Base-by-base conservation (phyloP, 2,113 vertebrate species). In the Alaudala cheleensis region DNA sequence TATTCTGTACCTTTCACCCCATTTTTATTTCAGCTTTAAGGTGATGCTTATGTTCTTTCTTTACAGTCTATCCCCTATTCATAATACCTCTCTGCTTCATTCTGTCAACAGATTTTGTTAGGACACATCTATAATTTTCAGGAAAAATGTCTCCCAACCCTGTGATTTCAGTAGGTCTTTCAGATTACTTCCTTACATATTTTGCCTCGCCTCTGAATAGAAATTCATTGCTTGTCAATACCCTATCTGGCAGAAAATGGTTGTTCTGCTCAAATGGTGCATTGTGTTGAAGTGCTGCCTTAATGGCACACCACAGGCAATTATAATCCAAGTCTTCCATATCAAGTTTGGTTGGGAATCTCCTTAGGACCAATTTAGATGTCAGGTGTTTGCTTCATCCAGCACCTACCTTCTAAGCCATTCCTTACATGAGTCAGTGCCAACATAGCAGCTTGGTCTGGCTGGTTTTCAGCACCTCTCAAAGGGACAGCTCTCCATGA, bases 21-120 rank as follows among this genome's bases (percentile, higher is more conserved):
- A 54, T 76, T 93, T 94, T 92, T 77, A 90, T 80, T 88, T 92
- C 58, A 82, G 42, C 37, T 85, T 87, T 85, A 89, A 82, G 70
- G 16, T 61, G 50, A 73, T 73, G 54, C 50, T 90, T 92, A 42
- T 65, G 24, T 29, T 93, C 34, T 61, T 69, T 72, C 67, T 58
- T 21, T 81, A 20, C 10, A 58, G 25, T 50, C 45, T 90, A 5
- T 82, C 53, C 10, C 80, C 58, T 58, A 14, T 50, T 96, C 20
- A 40, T 60, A 94, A 84, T 56, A 81, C 12, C 16, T 61, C 42
- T 77, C 45, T 90, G 42, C 44, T 92, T 86, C 86, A 70, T 83
- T 92, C 45, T 70, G 24, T 69, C 86, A 90, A 83, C 29, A 83
- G 37, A 80, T 73, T 92, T 90, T 79, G 10, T 76, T 79, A 95